A percentile compares a stretch with the other conserved stretches of the same genome.
phyloP scores from a whole-genome alignment of 2,888 invertebrate species.

The Neoaliturus tenellus region DNA sequence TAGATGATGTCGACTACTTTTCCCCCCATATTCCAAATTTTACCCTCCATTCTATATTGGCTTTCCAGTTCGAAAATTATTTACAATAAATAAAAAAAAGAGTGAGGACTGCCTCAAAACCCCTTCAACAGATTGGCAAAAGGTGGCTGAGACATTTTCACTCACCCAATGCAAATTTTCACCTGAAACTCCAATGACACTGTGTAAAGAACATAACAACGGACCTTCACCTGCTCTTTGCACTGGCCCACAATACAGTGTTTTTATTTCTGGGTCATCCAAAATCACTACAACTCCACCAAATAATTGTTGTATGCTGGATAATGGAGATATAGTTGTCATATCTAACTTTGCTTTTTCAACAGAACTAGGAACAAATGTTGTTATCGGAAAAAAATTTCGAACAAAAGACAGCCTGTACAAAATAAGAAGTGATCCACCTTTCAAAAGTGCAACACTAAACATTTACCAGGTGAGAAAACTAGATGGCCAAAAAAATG shows the following conservation, averaged over 20 bases:
- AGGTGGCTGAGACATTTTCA: conserved; percentile 10
- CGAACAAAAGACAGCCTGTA: background rate
- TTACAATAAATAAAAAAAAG: conserved; percentile 58
- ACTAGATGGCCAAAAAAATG: background rate
- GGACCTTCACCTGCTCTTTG: background rate
- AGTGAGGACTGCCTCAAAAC: conserved; percentile 56
- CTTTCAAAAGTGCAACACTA: background rate
- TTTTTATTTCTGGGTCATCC: background rate
- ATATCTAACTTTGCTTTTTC: background rate
- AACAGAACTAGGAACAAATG: background rate
- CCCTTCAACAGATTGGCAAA: conserved; percentile 57
- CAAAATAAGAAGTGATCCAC: background rate
- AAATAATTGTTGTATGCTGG: background rate
- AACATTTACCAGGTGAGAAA: background rate
- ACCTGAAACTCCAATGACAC: background rate
- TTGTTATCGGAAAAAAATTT: conserved; percentile 7
- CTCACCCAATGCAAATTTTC: background rate
- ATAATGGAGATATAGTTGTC: background rate
- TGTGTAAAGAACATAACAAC: background rate
- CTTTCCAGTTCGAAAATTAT: conserved; percentile 66
- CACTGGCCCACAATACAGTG: background rate
- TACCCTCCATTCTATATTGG: conserved; percentile 60
- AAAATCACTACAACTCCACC: background rate
- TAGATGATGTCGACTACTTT: conserved; percentile 63
- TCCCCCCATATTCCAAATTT: conserved; percentile 59